Conservation (phyloP, 2,888 invertebrate genomes). For the Invenusta paracnida region DNA sequence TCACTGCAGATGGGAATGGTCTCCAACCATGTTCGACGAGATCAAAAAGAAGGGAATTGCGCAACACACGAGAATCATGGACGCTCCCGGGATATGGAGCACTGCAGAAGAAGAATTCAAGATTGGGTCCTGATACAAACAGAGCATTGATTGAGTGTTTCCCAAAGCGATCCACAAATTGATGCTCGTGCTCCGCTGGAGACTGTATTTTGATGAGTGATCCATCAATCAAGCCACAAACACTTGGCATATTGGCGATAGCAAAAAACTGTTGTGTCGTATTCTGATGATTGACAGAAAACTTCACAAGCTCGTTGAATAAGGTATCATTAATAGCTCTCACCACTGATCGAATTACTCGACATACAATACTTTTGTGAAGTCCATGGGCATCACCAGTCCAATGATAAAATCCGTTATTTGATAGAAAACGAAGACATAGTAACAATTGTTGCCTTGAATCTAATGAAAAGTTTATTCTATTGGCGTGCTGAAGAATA, state of each 20-base stretch:
- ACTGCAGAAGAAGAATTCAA: constrained; percentile 20
- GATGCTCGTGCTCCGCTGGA: constrained; percentile 2
- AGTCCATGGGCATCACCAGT: constrained; percentile 9
- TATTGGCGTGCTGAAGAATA: neutral
- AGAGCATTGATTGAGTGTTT: neutral
- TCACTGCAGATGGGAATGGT: constrained; percentile 19
- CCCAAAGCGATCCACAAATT: constrained; percentile 22
- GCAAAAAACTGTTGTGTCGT: neutral
- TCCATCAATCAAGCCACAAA: constrained; percentile 21
- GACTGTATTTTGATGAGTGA: constrained; percentile 29
- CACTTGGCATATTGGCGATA: neutral
- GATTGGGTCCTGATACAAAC: constrained; percentile 14
- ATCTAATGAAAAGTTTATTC: neutral
- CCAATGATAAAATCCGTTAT: constrained; percentile 8
- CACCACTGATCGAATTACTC: constrained; percentile 20
- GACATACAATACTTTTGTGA: constrained; percentile 28
- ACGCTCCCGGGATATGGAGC: constrained; percentile 6
- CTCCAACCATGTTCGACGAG: constrained; percentile 27
- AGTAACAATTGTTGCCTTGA: constrained; percentile 17
- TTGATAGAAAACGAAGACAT: constrained; percentile 31
- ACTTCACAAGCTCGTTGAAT: constrained; percentile 20
- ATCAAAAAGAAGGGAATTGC: constrained; percentile 30
- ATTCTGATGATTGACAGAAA: constrained; percentile 13
- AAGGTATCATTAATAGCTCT: constrained; percentile 25
- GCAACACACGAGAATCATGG: constrained; percentile 26